Percentiles rank a stretch among this genome's conserved stretches.
These are phyloP conservation scores for Cephus pygmeus DNA, from an alignment of 2,888 invertebrate genomes.

Conservation along the genomic window DNA sequence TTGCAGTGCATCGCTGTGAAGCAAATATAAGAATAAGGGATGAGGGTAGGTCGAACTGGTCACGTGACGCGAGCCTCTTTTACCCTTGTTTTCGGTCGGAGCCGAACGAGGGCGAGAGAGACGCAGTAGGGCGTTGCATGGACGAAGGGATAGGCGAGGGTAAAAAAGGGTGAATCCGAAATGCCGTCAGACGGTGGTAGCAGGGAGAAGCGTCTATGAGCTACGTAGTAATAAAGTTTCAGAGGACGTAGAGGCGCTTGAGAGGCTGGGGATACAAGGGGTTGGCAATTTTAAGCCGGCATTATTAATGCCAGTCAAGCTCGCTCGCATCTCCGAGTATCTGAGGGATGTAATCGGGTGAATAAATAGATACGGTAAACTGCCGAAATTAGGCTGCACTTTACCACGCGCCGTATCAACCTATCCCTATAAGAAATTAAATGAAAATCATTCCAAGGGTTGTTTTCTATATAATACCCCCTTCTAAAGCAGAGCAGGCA, in stretches of 20 bases:
- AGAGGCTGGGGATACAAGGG: neutral
- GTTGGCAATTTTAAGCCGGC: conserved; percentile 23
- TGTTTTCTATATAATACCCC: too few relatives aligned
- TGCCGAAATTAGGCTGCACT: neutral
- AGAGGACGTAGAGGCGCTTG: neutral
- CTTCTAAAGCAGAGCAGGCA: too few relatives aligned
- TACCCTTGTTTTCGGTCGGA: neutral
- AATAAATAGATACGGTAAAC: neutral
- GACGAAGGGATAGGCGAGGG: neutral
- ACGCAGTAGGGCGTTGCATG: neutral
- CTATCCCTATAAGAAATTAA: neutral
- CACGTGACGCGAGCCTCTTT: conserved; percentile 20
- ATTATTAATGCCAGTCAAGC: conserved; percentile 33
- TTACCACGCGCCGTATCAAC: neutral
- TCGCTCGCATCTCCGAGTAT: neutral
- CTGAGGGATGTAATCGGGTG: neutral
- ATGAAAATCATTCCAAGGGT: too few relatives aligned
- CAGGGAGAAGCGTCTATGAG: conserved; percentile 9
- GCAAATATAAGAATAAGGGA: neutral
- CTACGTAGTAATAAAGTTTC: neutral
- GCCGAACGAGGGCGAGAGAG: conserved; percentile 11
- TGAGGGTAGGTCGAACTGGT: neutral
- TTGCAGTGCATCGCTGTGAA: neutral
- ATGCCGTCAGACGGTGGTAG: conserved; percentile 17
- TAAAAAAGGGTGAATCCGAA: neutral